Base-by-base conservation (phyloP, 2,888 invertebrate genomes). In the Agonopterix subpropinquella region DNA sequence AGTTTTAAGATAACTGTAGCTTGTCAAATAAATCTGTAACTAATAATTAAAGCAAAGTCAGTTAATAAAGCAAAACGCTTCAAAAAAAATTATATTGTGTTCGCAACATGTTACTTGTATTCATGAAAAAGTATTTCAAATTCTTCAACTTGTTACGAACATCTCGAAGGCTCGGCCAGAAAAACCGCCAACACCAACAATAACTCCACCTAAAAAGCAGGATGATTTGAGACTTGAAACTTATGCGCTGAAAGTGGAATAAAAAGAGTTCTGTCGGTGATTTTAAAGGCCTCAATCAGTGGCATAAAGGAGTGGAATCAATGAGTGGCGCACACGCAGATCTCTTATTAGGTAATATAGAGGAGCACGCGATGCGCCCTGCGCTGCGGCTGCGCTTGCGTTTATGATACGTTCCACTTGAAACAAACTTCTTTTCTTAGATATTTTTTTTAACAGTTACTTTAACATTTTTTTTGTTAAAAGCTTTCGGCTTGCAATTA, bases 341-440 rank as follows among this genome's bases (percentile, higher is more conserved):
- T 62, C 67, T 60, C 68, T 75, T 75, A 75, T 75, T 75, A 71
- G 68, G 66, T 74, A 73, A 77, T 75, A 74, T 69, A 72, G 66
- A 57, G 57, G 54, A 55, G 61, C 79, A 80, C 79, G 79, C 79
- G 71, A 79, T 73, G 59, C 48, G 50, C 48, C 49, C 50, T 43
- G 18, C 48, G 53, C 56, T 52, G 45, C 54, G 52, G 55, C 50
- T 43, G 18, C 48, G 53, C 56, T 52, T 46, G 54, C 53, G 55
- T 48, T 53, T 46, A 10, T 48, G 56, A 48, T 54, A 48, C 57
- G 42, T 53, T 59, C 58, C 56, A 41, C 52, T 39, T 39, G 9
- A 39, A 28, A 28, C 28, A 1, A 28, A 28, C 28, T 28, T 28
- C 2, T 28, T 28, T 28, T 28, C 5, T 7, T 1, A 28, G 18